Evolutionary conservation across 2,888 invertebrate genomes (phyloP), one percentile per base, ranked within the genome.

Genomic region (Sylvicola cinctus): DNA sequence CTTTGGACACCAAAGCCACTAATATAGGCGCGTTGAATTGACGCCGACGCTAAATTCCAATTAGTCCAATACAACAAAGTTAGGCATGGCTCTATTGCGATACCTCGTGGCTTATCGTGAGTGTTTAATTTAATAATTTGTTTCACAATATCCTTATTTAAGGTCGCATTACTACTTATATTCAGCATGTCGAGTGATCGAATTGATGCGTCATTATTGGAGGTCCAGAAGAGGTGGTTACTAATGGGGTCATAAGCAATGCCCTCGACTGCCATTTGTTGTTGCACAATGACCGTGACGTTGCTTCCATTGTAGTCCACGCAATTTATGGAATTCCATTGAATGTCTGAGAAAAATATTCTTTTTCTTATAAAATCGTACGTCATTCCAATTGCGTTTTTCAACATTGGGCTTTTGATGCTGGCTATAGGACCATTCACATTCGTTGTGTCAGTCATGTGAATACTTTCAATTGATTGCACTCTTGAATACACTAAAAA

Each of bases 301-400:
- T 66, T 67, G 20, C 67, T 65, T 32, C 85, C 85, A 59, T 87
- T 76, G 58, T 85, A 87, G 50, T 64, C 65, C 31, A 83, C 85
- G 23, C 71, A 66, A 58, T 79, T 77, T 48, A 90, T 84, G 43
- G 79, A 72, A 36, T 83, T 84, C 48, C 75, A 65, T 52, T 85
- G 83, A 40, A 88, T 84, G 57, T 88, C 88, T 1, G 87, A 87
- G 61, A 83, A 90, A 61, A 81, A 87, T 32, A 87, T 61, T 33
- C 71, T 60, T 43, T 70, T 63, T 23, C 61, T 60, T 38, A 60
- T 57, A 55, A 76, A 83, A 59, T 83, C 79, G 55, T 74, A 84
- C 2, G 81, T 69, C 34, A 90, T 62, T 15, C 81, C 85, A 46
- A 88, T 85, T 7, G 81, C 84, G 60, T 88, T 88, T 36, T 80